These are phyloP conservation scores for Diarsia dahlii DNA, from an alignment of 2,888 invertebrate species.

Conservation along the genomic window DNA sequence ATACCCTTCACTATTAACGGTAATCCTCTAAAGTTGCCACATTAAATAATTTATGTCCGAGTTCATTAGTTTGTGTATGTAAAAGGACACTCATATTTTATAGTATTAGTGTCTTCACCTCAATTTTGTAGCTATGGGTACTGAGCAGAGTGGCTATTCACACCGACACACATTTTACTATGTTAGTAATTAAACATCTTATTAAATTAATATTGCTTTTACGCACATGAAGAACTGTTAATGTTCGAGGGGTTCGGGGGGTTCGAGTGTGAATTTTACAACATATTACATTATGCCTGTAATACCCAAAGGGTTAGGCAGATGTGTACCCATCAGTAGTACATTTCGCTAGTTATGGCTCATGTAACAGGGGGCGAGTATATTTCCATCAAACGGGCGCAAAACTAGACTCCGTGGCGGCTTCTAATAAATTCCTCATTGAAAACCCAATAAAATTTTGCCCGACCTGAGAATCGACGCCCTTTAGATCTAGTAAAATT, in stretches of 20 bases:
- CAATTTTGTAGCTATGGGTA: conserved; percentile 11
- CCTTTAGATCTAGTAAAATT: background rate
- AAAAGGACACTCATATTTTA: conserved; percentile 54
- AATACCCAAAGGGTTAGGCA: too few species aligned
- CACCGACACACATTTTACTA: conserved; percentile 22
- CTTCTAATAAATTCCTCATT: too few species aligned
- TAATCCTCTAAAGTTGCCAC: conserved; percentile 45
- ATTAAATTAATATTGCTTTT: conserved; percentile 24
- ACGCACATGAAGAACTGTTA: background rate
- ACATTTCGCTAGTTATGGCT: too few species aligned
- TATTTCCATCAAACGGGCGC: too few species aligned
- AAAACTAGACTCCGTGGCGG: too few species aligned
- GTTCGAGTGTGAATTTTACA: too few species aligned
- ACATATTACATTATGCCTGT: too few species aligned
- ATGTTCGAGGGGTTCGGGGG: too few species aligned
- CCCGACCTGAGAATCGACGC: too few species aligned
- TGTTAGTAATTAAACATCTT: conserved; percentile 31
- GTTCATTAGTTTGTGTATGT: conserved; percentile 48
- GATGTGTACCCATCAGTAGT: too few species aligned
- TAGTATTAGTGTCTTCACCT: conserved; percentile 42
- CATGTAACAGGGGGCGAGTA: too few species aligned
- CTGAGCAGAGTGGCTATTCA: background rate
- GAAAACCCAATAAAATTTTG: too few species aligned
- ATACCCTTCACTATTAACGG: conserved; percentile 33
- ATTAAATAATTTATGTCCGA: conserved; percentile 40